Base-by-base conservation (phyloP, 2,888 invertebrate species). In the Pandemis heparana region DNA sequence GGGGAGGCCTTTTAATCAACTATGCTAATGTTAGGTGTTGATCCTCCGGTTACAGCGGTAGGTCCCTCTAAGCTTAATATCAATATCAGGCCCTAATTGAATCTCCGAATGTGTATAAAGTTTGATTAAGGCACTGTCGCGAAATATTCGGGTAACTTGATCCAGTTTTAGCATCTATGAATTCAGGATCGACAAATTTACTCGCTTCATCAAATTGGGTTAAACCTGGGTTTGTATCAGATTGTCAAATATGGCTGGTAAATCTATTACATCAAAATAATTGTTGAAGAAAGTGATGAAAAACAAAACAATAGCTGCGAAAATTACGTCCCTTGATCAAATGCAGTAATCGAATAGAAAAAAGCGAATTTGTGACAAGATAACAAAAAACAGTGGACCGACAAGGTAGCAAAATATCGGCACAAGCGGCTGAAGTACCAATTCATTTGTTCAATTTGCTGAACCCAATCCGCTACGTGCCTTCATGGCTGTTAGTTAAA, bases 1-100 rank as follows among this genome's bases (percentile, higher is more conserved):
- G 87, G 84, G 87, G 87, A 89, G 91, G 90, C 92, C 91, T 94
- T 93, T 92, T 94, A 94, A 94, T 94, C 93, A 94, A 92, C 91
- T 92, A 92, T 92, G 92, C 90, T 92, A 94, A 94, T 93, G 92
- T 91, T 89, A 90, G 90, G 87, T 89, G 91, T 90, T 89, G 89
- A 90, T 91, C 89, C 88, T 83, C 85, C 83, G 84, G 81, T 79
- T 79, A 80, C 78, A 80, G 82, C 81, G 82, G 82, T 78, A 82
- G 84, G 86, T 80, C 81, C 82, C 85, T 82, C 88, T 85, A 87
- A 89, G 85, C 81, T 88, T 85, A 85, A 89, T 89, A 90, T 91
- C 92, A 92, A 92, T 92, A 91, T 90, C 85, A 88, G 84, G 83
- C 81, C 83, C 89, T 92, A 92, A 92, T 92, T 92, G 89, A 92